Conservation (phyloP, 2,797 vertebrate species). For the Rhynchonycteris naso region DNA sequence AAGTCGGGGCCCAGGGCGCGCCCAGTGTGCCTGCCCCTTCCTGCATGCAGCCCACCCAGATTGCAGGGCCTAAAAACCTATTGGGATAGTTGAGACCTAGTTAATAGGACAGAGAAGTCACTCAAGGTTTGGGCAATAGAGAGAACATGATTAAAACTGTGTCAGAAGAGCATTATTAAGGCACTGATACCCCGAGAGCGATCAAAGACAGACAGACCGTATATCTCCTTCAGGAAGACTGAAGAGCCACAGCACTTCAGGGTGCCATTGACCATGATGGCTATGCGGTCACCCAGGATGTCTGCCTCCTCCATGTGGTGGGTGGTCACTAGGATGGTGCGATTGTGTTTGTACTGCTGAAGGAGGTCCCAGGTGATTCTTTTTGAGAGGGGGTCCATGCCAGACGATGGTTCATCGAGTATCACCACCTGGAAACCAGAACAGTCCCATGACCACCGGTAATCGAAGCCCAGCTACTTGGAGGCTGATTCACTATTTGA, state of each 20-base stretch:
- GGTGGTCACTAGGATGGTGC: conserved; percentile 95
- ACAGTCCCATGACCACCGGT: not conserved
- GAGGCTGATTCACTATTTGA: not conserved
- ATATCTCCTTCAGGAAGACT: conserved; percentile 96
- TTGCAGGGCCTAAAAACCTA: not conserved
- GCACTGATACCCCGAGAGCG: not conserved
- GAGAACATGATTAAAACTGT: conserved; percentile 19
- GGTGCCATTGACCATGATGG: conserved; percentile 95
- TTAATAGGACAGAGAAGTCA: not conserved
- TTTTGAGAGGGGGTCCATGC: conserved; percentile 96
- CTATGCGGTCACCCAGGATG: conserved; percentile 95
- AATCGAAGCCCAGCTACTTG: not conserved
- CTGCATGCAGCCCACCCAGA: not conserved
- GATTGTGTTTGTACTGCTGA: conserved; percentile 91
- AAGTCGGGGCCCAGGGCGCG: too few relatives aligned
- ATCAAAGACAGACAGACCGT: conserved; percentile 85
- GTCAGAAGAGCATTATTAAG: not conserved
- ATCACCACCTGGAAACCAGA: conserved; percentile 91
- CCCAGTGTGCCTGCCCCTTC: not conserved
- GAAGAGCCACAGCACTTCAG: conserved; percentile 96
- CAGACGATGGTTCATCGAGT: conserved; percentile 95
- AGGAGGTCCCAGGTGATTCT: conserved; percentile 95
- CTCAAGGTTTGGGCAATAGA: not conserved
- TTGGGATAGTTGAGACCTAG: not conserved
- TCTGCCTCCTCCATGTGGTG: conserved; percentile 98